These are phyloP conservation scores for Dysidea cf. avara DNA, from an alignment of 37 sponge, comb jelly and placozoan genomes.

Conservation along the genomic window DNA sequence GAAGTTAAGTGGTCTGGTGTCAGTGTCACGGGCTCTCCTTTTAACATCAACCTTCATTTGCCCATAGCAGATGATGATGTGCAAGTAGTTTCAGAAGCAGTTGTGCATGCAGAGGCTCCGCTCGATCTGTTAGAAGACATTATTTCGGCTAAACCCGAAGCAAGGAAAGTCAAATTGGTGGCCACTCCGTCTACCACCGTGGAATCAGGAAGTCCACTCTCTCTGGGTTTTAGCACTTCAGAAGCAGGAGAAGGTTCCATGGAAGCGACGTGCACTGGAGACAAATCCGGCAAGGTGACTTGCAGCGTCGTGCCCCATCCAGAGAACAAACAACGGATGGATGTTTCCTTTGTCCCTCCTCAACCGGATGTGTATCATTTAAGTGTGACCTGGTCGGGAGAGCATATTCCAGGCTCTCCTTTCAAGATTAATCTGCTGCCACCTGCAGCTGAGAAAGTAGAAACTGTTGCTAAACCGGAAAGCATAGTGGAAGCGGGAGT, in stretches of 20 bases:
- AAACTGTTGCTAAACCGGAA: conserved; percentile 42
- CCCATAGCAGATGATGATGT: conserved; percentile 45
- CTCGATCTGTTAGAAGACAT: too few species aligned
- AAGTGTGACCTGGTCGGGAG: conserved; percentile 56
- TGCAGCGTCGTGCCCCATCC: conserved; percentile 22
- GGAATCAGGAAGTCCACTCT: conserved; percentile 9
- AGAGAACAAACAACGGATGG: not conserved
- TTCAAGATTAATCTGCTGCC: conserved; percentile 52
- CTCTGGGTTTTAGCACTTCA: conserved; percentile 38
- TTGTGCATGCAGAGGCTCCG: too few species aligned
- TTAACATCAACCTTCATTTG: conserved; percentile 42
- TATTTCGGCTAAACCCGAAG: too few species aligned
- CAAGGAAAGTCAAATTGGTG: conserved; percentile 44
- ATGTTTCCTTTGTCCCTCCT: conserved; percentile 47
- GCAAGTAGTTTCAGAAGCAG: conserved; percentile 28
- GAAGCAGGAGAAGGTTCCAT: conserved; percentile 66
- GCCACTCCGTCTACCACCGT: conserved; percentile 29
- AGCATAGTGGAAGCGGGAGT: conserved; percentile 8
- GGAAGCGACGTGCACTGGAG: conserved; percentile 36
- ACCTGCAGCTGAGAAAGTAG: conserved; percentile 50
- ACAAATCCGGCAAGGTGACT: conserved; percentile 52
- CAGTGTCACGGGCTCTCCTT: conserved; percentile 49
- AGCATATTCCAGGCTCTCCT: conserved; percentile 45
- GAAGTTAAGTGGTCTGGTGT: conserved; percentile 56
- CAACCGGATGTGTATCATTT: conserved; percentile 42